phyloP scores from a whole-genome alignment of 2,113 vertebrate genomes.

The Castor canadensis region DNA sequence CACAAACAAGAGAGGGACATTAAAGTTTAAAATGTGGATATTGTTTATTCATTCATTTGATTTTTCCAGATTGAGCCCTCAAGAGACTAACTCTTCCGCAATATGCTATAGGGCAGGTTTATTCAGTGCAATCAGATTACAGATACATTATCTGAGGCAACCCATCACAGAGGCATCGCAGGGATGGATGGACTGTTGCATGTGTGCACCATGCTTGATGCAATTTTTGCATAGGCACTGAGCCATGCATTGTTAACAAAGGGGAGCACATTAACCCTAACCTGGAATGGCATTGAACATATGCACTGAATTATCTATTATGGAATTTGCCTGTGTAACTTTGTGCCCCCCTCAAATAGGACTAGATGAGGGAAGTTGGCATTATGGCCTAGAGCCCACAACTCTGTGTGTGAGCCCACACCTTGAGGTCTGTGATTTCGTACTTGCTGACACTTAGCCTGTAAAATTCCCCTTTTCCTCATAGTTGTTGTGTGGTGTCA shows the following conservation, averaged over 20 bases:
- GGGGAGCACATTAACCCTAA: background rate
- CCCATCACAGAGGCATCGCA: background rate
- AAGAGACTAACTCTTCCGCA: background rate
- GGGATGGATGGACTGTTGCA: background rate
- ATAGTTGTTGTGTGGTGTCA: background rate
- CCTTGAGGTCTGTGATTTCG: background rate
- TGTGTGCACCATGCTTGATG: background rate
- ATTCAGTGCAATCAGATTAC: background rate
- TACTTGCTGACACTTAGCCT: background rate
- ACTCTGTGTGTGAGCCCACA: background rate
- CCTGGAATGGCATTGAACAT: too few species aligned
- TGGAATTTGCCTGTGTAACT: background rate
- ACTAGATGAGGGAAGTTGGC: background rate
- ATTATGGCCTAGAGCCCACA: background rate
- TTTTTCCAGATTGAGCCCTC: background rate
- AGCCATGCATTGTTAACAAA: background rate
- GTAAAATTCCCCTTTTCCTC: background rate
- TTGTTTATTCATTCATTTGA: background rate
- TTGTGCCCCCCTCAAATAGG: background rate
- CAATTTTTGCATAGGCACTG: background rate
- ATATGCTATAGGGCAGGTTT: background rate
- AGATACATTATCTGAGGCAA: background rate
- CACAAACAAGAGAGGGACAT: background rate
- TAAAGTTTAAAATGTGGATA: background rate
- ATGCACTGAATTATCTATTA: background rate